Evolutionary conservation across 2,797 vertebrate genomes (phyloP).

Genomic region (Eupleurogrammus muticus): DNA sequence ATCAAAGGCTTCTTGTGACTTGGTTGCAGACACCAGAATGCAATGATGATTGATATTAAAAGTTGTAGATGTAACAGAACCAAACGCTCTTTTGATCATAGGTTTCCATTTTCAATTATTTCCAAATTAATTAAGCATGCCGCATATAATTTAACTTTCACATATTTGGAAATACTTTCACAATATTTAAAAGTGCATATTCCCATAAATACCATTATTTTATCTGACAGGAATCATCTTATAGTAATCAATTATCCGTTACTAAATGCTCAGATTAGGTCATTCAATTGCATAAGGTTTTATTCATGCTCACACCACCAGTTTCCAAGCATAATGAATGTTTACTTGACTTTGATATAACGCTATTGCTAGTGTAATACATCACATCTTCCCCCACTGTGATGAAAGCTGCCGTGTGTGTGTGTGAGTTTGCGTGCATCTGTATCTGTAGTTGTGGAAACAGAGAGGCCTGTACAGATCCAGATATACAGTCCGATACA

Average conservation of each 20-base stretch:
- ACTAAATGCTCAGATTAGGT: constrained; percentile 29
- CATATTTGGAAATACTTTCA: not conserved
- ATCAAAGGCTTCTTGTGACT: not conserved
- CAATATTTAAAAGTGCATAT: not conserved
- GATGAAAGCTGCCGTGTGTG: constrained; percentile 54
- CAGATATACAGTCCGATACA: constrained; percentile 76
- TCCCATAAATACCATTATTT: constrained; percentile 3
- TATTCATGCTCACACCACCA: constrained; percentile 32
- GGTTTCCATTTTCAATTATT: not conserved
- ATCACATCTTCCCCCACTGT: constrained; percentile 60
- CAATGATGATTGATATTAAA: not conserved
- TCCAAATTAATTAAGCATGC: not conserved
- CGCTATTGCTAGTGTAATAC: constrained; percentile 45
- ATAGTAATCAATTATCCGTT: constrained; percentile 16
- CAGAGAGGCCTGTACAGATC: constrained; percentile 60
- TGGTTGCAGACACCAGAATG: not conserved
- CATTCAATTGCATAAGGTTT: constrained; percentile 33
- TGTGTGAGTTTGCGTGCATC: constrained; percentile 21
- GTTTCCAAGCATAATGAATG: constrained; percentile 36
- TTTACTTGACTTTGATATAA: constrained; percentile 66
- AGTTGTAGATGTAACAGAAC: not conserved
- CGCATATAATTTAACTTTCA: not conserved
- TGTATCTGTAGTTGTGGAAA: constrained; percentile 66
- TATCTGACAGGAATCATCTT: constrained; percentile 13
- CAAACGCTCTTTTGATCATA: not conserved